Evolutionary conservation across 1,140 invertebrate species (phyloP).

Genomic region (Penaeus chinensis): DNA sequence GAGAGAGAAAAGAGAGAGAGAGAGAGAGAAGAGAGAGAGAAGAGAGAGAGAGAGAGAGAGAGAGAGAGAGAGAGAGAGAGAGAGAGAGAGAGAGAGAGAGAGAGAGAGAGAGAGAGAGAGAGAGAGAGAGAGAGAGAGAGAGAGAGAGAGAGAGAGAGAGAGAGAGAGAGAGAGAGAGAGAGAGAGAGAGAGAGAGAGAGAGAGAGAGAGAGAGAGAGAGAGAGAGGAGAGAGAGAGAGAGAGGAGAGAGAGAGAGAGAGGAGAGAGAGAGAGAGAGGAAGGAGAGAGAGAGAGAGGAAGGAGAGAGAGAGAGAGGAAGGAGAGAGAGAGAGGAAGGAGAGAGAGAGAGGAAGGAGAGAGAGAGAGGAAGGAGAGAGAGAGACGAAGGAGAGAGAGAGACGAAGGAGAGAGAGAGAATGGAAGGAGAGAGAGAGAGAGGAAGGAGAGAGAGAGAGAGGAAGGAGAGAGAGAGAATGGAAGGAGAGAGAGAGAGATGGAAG

Average conservation of each 20-base stretch:
- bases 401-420: too few species aligned
- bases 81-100: too few species aligned
- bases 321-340: background rate
- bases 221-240: background rate
- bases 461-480: too few species aligned
- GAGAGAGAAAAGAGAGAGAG: constrained; percentile 25
- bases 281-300: constrained; percentile 7
- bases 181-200: constrained; percentile 22
- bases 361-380: too few species aligned
- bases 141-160: constrained; percentile 17
- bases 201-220: constrained; percentile 23
- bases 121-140: background rate
- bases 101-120: too few species aligned
- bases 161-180: constrained; percentile 34
- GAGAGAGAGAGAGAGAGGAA: constrained; percentile 1
- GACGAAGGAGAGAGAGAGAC: background rate
- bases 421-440: too few species aligned
- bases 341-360: too few species aligned
- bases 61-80: too few species aligned
- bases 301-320: constrained; percentile 5
- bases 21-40: constrained; percentile 13
- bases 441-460: too few species aligned
- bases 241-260: background rate
- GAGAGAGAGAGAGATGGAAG: background rate
- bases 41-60: background rate